Evolutionary conservation across 1,140 invertebrate species (phyloP), one percentile per base, ranked within the genome.

Genomic region (Pachyrhynchus sulphureomaculatus): DNA sequence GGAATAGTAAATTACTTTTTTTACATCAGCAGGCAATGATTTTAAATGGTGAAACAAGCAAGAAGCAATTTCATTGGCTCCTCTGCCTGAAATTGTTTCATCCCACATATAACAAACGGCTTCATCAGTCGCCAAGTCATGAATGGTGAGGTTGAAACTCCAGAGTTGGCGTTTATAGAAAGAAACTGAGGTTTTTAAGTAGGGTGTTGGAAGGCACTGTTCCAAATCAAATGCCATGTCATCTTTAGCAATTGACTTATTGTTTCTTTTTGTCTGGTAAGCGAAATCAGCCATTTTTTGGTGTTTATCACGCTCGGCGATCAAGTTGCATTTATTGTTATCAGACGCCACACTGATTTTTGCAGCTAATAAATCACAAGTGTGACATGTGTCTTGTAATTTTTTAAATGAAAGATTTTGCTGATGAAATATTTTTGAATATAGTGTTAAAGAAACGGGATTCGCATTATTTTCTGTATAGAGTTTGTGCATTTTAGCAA

Each of bases 1-100:
- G 21, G 21, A 47, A n/a, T 47, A 47, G 23, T 26, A 47, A 29
- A 23, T 47, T 47, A 47, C 20, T n/a, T 47, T 23, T 47, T 47
- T 23, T 4, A 47, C 23, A 26, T 47, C 44, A 29, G 2, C 2
- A n/a, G 21, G 39, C 2, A n/a, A n/a, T 42, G 17, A 15, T 9
- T 20, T 18, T 20, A 42, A 42, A 42, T 2, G 39, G 4, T 26
- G 39, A 10, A 20, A 42, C 18, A 42, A 20, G 12, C 39, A 42
- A 21, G 39, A 37, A 13, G 34, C 34, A n/a, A 37, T 37, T 6
- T 37, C 10, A 42, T 42, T 42, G 39, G 17, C 39, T 20, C 39
- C 18, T 42, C 39, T 42, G 18, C 1, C 39, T 3, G 15, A 4
- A 1, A 10, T 21, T 42, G 34, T 3, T 42, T 42, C 39, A 18